These are phyloP conservation scores for Amphiprion percula DNA, from an alignment of 2,113 vertebrate species.

Conservation along the genomic window DNA sequence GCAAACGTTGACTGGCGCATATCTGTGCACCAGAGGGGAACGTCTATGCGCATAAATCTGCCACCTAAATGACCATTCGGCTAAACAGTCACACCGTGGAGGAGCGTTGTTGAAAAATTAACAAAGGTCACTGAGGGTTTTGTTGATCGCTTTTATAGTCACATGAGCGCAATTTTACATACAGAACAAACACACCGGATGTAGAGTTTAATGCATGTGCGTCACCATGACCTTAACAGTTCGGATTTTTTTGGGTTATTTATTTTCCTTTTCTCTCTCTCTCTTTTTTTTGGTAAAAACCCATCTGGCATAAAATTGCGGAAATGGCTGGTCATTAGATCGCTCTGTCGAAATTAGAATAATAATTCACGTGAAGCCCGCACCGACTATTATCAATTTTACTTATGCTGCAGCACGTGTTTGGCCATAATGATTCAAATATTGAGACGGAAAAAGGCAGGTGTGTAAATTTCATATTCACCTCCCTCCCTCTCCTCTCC, in stretches of 20 bases:
- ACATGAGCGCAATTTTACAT: conserved; percentile 22
- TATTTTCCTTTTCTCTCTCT: too few species aligned
- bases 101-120: conserved; percentile 61
- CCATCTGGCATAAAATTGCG: neutral
- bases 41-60: conserved; percentile 65
- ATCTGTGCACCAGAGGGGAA: conserved; percentile 6
- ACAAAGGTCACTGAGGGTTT: conserved; percentile 59
- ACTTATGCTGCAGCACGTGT: conserved; percentile 27
- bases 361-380: conserved; percentile 4
- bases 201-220: neutral
- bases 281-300: neutral
- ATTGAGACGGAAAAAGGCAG: conserved; percentile 66
- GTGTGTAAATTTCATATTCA: conserved; percentile 77
- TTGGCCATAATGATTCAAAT: conserved; percentile 53
- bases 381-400: conserved; percentile 40
- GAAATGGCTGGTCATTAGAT: neutral
- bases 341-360: conserved; percentile 3
- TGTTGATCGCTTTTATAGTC: conserved; percentile 21
- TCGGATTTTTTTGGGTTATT: too few species aligned
- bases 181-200: conserved; percentile 4
- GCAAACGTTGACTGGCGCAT: conserved; percentile 45
- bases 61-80: conserved; percentile 54
- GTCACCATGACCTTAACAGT: neutral
- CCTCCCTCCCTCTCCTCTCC: neutral
- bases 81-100: conserved; percentile 57